Percentiles rank a stretch among this genome's conserved stretches.
These are phyloP conservation scores for Dioctria linearis DNA, from an alignment of 2,888 invertebrate genomes.

Conservation along the genomic window DNA sequence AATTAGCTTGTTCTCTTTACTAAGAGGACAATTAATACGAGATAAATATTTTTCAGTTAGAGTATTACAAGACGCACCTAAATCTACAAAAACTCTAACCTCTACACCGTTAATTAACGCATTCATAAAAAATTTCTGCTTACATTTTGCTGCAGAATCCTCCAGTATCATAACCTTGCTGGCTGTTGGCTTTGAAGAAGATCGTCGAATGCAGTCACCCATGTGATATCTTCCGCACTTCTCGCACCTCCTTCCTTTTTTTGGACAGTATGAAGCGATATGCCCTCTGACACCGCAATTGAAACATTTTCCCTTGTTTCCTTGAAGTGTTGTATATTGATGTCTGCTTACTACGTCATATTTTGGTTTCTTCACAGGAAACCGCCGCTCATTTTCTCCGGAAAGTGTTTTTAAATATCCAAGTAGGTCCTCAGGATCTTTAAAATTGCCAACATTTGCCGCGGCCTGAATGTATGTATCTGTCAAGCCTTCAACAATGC, in stretches of 20 bases:
- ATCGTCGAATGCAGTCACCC: background rate
- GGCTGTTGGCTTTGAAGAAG: background rate
- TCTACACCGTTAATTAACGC: conserved; percentile 28
- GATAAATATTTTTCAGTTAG: conserved; percentile 18
- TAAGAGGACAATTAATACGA: background rate
- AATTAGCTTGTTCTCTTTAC: conserved; percentile 13
- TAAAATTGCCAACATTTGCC: conserved; percentile 46
- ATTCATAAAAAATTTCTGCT: conserved; percentile 47
- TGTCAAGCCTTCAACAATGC: conserved; percentile 47
- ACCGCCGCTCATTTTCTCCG: background rate
- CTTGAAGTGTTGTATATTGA: too few species aligned
- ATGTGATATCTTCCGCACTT: background rate
- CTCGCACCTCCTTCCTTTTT: background rate
- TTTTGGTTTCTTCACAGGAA: background rate
- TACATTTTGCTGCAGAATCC: background rate
- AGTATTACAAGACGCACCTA: conserved; percentile 28
- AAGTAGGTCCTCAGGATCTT: conserved; percentile 46
- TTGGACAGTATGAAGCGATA: background rate
- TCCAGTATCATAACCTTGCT: background rate
- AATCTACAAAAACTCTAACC: conserved; percentile 37
- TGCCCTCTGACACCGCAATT: background rate
- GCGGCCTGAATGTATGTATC: conserved; percentile 42
- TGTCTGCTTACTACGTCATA: background rate
- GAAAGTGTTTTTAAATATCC: conserved; percentile 42
- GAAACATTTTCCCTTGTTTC: background rate